phyloP scores from a whole-genome alignment of 1,140 invertebrate species.

The Drosophila cardini region DNA sequence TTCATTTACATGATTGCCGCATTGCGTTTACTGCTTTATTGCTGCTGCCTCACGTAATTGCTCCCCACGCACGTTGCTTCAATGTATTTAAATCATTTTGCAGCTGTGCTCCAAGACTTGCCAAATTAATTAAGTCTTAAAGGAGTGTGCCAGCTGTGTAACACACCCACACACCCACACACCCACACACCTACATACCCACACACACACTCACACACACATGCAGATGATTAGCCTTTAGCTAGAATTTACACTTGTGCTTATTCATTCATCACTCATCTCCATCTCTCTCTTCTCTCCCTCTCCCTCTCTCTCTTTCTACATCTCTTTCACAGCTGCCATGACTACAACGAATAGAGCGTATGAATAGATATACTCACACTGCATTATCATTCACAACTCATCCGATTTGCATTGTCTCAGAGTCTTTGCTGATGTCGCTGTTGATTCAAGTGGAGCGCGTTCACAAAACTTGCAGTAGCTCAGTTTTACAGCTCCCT shows the following conservation, averaged over 20 bases:
- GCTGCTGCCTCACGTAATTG: conserved; percentile 51
- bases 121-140: conserved; percentile 75
- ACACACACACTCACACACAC: conserved; percentile 5
- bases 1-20: conserved; percentile 83
- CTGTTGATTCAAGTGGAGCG: conserved; percentile 54
- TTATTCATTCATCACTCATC: conserved; percentile 27
- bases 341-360: background rate
- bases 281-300: conserved; percentile 2
- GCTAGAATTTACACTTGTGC: conserved; percentile 36
- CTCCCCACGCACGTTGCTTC: conserved; percentile 2
- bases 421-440: conserved; percentile 48
- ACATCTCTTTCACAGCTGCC: conserved; percentile 26
- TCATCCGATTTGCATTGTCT: conserved; percentile 82
- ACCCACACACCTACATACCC: conserved; percentile 12
- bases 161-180: conserved; percentile 26
- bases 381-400: conserved; percentile 77
- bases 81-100: conserved; percentile 68
- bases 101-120: conserved; percentile 56
- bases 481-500: conserved; percentile 57
- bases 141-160: conserved; percentile 39
- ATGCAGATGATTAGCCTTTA: conserved; percentile 42
- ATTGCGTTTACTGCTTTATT: conserved; percentile 71
- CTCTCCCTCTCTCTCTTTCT: conserved; percentile 19
- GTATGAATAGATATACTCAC: conserved; percentile 10
- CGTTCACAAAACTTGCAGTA: conserved; percentile 36